Conservation (phyloP, 2,888 invertebrate species). For the Argyresthia goedartella region DNA sequence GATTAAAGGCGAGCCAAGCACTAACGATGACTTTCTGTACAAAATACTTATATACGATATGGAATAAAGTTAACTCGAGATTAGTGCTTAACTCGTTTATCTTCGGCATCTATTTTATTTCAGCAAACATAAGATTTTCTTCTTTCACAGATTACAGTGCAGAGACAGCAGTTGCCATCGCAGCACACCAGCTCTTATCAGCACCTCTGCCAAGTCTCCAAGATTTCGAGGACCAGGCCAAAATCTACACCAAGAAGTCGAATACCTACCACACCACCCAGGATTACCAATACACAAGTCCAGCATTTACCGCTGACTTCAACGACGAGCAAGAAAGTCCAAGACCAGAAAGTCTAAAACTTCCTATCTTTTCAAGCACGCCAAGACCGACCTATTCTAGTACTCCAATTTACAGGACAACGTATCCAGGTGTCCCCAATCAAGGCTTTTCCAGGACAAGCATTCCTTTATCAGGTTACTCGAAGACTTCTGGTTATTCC, state of each 20-base stretch:
- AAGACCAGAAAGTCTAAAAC: neutral
- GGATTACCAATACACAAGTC: conserved; percentile 43
- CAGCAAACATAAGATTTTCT: neutral
- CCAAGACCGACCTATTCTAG: neutral
- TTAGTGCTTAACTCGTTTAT: too few species aligned
- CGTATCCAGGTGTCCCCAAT: neutral
- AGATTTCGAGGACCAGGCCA: conserved; percentile 32
- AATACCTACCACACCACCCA: conserved; percentile 23
- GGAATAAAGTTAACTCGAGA: too few species aligned
- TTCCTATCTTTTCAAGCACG: neutral
- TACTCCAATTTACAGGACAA: neutral
- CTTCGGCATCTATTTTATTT: too few species aligned
- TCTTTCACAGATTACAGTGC: conserved; percentile 37
- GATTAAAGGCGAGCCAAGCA: too few species aligned
- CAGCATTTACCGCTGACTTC: conserved; percentile 31
- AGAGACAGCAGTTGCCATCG: conserved; percentile 59
- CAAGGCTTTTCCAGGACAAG: neutral
- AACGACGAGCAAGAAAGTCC: conserved; percentile 13
- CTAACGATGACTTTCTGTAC: too few species aligned
- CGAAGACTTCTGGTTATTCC: conserved; percentile 1
- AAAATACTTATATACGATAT: too few species aligned
- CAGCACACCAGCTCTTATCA: conserved; percentile 55
- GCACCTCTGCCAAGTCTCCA: conserved; percentile 52
- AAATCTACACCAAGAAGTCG: conserved; percentile 24
- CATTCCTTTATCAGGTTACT: neutral